phyloP scores from a whole-genome alignment of 2,797 vertebrate species.

The Ceryle rudis region DNA sequence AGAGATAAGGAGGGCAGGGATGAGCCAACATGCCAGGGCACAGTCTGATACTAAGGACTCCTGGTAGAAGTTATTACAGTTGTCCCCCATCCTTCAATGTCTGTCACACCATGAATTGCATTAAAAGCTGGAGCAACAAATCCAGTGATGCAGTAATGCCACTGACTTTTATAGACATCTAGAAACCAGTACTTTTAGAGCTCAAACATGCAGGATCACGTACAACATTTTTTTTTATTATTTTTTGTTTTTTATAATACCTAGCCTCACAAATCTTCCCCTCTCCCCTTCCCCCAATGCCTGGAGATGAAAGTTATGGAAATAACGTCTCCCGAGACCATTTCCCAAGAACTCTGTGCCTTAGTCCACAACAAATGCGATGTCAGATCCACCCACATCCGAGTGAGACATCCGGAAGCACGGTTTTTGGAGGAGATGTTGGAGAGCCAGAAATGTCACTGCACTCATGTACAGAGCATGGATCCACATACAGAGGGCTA shows the following conservation, averaged over 20 bases:
- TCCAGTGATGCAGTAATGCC: not conserved
- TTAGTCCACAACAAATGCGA: not conserved
- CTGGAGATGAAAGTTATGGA: not conserved
- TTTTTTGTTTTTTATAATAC: not conserved
- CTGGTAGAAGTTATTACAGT: not conserved
- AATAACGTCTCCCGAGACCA: not conserved
- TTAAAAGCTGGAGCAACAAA: not conserved
- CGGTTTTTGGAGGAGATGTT: not conserved
- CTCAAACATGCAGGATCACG: not conserved
- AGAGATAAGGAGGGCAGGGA: not conserved
- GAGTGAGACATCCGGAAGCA: not conserved
- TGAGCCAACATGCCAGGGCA: fast-evolving
- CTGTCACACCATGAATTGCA: not conserved
- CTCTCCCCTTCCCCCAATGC: not conserved
- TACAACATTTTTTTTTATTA: not conserved
- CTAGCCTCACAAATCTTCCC: not conserved
- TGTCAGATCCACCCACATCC: not conserved
- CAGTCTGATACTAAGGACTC: not conserved
- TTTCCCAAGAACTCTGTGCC: slow-evolving; percentile 46
- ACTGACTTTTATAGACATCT: not conserved
- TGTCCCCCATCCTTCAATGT: not conserved
- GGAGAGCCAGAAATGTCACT: not conserved
- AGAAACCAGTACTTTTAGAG: not conserved
- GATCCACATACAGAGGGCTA: not conserved
- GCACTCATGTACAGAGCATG: not conserved